Base-by-base conservation (phyloP, 2,888 invertebrate species). In the Acholoe squamosa region DNA sequence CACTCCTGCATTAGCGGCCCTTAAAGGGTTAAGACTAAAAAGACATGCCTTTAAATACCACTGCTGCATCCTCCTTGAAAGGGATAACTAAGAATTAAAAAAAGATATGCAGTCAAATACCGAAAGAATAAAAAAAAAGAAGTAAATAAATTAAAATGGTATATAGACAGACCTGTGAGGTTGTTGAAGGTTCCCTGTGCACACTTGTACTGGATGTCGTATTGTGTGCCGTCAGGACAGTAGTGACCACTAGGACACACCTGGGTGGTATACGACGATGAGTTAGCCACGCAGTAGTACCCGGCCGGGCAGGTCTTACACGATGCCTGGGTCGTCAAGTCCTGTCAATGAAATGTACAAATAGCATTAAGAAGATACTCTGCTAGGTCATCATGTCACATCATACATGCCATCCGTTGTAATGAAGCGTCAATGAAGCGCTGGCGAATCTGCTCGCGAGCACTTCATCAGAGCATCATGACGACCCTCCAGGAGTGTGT, bases 201-300 rank as follows among this genome's bases (percentile, higher is more conserved):
- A 92, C 95, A 95, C 28, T 94, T 94, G 93, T 93, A 94, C 91
- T 94, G 93, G 93, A 93, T 94, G 93, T 95, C 94, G 91, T 93
- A 93, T 56, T 93, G 93, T 14, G 95, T 95, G 0, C 94, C 94
- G 0, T 91, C 92, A 28, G 94, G 95, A 90, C 95, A 95, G 93
- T 95, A 95, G 92, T 95, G 93, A 77, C 95, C 95, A 0, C 93
- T 91, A 10, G 95, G 95, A 91, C 95, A 95, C 19, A 94, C 91
- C 90, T 94, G 94, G 91, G 93, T 93, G 7, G 93, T 92, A 92
- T 94, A 95, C 7, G 94, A 94, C 34, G 93, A 90, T 19, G 95
- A 95, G 91, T 94, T 94, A 89, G 94, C 94, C 61, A 93, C 93
- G 91, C 95, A 95, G 92, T 94, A 95, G 91, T 95, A 94, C 89